These are phyloP conservation scores for Lophotis ruficrista DNA, from an alignment of 2,113 vertebrate species.

Conservation along the genomic window DNA sequence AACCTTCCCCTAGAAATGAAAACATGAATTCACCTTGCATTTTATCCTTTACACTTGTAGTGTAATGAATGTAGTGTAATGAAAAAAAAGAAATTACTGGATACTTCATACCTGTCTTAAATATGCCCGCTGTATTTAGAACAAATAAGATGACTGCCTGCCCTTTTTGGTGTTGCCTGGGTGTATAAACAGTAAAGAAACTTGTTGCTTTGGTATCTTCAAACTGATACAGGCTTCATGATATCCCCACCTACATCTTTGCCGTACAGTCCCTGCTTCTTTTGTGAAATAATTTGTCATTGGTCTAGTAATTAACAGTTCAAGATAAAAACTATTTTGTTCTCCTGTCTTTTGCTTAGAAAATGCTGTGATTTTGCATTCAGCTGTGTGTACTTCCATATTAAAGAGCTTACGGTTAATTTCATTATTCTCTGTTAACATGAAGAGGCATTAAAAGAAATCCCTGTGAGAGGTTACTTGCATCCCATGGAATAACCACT, in stretches of 20 bases:
- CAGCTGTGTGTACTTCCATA: background rate
- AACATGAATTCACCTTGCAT: background rate
- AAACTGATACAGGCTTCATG: background rate
- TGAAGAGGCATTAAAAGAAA: background rate
- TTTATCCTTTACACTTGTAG: constrained; percentile 41
- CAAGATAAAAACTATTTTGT: background rate
- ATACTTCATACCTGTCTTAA: constrained; percentile 61
- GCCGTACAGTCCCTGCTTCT: background rate
- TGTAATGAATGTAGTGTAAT: constrained; percentile 64
- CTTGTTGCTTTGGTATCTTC: background rate
- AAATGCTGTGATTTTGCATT: background rate
- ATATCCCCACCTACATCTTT: background rate
- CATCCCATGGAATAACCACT: background rate
- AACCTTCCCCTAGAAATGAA: constrained; percentile 20
- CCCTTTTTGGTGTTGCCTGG: constrained; percentile 56
- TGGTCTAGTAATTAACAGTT: background rate
- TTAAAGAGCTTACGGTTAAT: background rate
- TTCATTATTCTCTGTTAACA: background rate
- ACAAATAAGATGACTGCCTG: constrained; percentile 62
- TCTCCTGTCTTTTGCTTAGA: background rate
- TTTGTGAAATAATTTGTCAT: background rate
- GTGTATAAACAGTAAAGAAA: constrained; percentile 37
- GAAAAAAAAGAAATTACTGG: constrained; percentile 50
- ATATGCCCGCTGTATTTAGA: constrained; percentile 63
- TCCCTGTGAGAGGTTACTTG: background rate